Evolutionary conservation across 2,888 invertebrate genomes (phyloP), one percentile per base, ranked within the genome.

Genomic region (Callyntrura sp.): DNA sequence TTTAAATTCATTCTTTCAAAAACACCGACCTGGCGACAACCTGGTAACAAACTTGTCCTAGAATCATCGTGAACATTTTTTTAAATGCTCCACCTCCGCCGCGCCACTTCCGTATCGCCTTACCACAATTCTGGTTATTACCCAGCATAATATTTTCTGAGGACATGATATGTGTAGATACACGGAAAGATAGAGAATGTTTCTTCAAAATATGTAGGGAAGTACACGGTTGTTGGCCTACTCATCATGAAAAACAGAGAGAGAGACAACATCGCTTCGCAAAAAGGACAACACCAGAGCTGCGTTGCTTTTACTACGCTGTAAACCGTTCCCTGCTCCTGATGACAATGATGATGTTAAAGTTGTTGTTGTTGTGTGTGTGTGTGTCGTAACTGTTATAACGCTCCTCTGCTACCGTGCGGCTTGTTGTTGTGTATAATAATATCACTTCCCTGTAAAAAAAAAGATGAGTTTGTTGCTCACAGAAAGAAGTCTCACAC

Each of bases 191-290:
- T 68, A 35, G 35, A 6, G 35, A 12, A 23, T 17, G 62, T 62
- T 45, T 43, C 25, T 3, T 60, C 25, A 70, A 35, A n/a, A 20
- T 55, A 62, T 35, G 35, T 35, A 45, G 45, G 65, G 48, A 73
- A 73, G 51, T 51, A 76, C 76, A 76, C 25, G 76, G 25, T 60
- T 51, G n/a, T 70, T 76, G 25, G 51, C 76, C 68, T 79, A 86
- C 86, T 79, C 60, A 57, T 79, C 79, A 79, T 78, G 25, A 73
- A 73, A 43, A 45, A 73, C 0, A 51, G 51, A 76, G 76, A 73
- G 0, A 51, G 51, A 76, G 76, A 51, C 25, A 76, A 73, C 45
- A 73, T 78, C 55, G 28, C 55, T 9, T 25, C n/a, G 25, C 25
- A n/a, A 78, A 20, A 81, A 14, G 23, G 9, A 23, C 68, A 68